A percentile compares a stretch with the other conserved stretches of the same genome.
Evolutionary conservation across 2,113 vertebrate genomes (phyloP).

Genomic region (Tretioscincus oriximinensis): DNA sequence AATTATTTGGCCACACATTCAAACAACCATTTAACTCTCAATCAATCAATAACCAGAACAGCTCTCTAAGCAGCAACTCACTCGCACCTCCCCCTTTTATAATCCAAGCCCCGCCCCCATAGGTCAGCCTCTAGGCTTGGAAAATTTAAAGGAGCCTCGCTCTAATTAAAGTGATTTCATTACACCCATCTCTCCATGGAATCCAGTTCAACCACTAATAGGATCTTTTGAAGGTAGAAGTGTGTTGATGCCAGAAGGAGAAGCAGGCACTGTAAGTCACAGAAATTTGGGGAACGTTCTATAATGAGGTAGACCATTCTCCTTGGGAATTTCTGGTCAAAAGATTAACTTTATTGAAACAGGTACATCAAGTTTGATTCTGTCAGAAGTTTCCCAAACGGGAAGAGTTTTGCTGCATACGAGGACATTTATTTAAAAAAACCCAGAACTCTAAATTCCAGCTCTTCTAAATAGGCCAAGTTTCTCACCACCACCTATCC

Average conservation of each 20-base stretch:
- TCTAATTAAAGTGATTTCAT: too few relatives aligned
- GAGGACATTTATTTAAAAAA: background rate
- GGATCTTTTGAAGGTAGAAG: conserved; percentile 33
- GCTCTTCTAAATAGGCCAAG: background rate
- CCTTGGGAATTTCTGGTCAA: conserved; percentile 11
- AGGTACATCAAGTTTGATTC: conserved; percentile 22
- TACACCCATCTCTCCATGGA: conserved; percentile 30
- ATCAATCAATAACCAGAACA: too few relatives aligned
- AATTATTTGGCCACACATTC: too few relatives aligned
- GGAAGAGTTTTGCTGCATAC: background rate
- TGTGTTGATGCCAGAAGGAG: conserved; percentile 37
- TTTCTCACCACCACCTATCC: background rate
- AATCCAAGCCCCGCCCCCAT: too few relatives aligned
- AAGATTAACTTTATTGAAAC: conserved; percentile 39
- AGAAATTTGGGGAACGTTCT: background rate
- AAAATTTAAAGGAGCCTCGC: too few relatives aligned
- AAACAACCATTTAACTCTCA: too few relatives aligned
- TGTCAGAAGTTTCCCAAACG: conserved; percentile 9
- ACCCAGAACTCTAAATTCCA: conserved; percentile 2
- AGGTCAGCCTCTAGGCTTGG: too few relatives aligned
- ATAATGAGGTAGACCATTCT: conserved; percentile 26
- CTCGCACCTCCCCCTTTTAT: too few relatives aligned
- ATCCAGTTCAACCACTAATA: conserved; percentile 20
- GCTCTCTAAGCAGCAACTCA: too few relatives aligned
- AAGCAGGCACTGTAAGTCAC: conserved; percentile 11